Evolutionary conservation across 2,113 vertebrate species (phyloP).

Genomic region (Microcebus murinus): DNA sequence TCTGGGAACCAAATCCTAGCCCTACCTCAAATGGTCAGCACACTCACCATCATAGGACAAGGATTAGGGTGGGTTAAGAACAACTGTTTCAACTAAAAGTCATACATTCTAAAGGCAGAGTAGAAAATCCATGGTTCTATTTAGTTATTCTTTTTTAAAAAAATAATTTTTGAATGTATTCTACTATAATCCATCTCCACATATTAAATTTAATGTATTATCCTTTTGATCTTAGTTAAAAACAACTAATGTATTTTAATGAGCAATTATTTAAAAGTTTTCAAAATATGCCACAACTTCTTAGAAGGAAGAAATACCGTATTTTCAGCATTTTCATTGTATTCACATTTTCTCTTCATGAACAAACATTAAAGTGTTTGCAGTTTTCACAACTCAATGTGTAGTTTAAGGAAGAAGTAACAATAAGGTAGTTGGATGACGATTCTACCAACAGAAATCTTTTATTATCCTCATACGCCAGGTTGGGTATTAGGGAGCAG

Average conservation of each 20-base stretch:
- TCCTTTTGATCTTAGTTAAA: not conserved
- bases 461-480: not conserved
- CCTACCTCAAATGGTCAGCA: not conserved
- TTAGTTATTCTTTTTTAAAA: not conserved
- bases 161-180: not conserved
- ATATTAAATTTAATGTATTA: not conserved
- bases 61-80: not conserved
- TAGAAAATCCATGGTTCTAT: not conserved
- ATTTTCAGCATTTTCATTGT: not conserved
- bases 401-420: not conserved
- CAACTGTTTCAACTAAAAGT: not conserved
- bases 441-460: not conserved
- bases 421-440: not conserved
- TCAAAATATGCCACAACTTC: not conserved
- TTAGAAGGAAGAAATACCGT: not conserved
- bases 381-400: not conserved
- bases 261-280: not conserved
- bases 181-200: not conserved
- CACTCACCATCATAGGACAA: not conserved
- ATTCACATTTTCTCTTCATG: not conserved
- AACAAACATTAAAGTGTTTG: not conserved
- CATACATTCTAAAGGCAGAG: not conserved
- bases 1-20: not conserved
- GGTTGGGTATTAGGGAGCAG: rapidly evolving
- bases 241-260: not conserved